A percentile compares a stretch with the other conserved stretches of the same genome.
Conservation (phyloP, 2,113 vertebrate genomes). For the Gopherus flavomarginatus region DNA sequence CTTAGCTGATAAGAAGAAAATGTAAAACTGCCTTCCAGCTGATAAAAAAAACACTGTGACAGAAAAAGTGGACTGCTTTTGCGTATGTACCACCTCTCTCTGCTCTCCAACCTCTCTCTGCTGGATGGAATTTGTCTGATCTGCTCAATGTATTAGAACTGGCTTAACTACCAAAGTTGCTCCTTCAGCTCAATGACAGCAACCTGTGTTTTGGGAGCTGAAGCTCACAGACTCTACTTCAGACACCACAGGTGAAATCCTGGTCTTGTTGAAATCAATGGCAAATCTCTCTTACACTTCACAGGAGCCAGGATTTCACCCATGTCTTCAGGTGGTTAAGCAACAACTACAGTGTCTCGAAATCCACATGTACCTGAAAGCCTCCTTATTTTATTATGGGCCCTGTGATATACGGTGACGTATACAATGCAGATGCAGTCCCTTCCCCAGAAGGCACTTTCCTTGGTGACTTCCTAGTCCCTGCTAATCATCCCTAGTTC, state of each 20-base stretch:
- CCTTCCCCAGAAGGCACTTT: not conserved
- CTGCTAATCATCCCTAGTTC: not conserved
- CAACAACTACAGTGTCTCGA: not conserved
- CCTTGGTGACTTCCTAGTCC: not conserved
- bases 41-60: not conserved
- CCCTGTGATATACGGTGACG: not conserved
- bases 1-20: not conserved
- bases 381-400: not conserved
- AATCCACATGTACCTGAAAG: not conserved
- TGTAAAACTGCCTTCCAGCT: not conserved
- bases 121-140: not conserved
- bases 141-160: not conserved
- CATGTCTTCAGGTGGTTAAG: not conserved
- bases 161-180: not conserved
- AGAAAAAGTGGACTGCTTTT: not conserved
- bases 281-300: not conserved
- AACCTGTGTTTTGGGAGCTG: not conserved
- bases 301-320: not conserved
- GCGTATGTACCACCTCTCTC: not conserved
- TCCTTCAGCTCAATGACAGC: not conserved
- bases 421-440: not conserved
- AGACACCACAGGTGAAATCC: not conserved
- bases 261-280: not conserved
- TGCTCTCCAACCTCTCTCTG: not conserved
- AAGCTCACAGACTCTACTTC: not conserved